These are phyloP conservation scores for Eupithecia insigniata DNA, from an alignment of 2,888 invertebrate genomes.

Conservation along the genomic window DNA sequence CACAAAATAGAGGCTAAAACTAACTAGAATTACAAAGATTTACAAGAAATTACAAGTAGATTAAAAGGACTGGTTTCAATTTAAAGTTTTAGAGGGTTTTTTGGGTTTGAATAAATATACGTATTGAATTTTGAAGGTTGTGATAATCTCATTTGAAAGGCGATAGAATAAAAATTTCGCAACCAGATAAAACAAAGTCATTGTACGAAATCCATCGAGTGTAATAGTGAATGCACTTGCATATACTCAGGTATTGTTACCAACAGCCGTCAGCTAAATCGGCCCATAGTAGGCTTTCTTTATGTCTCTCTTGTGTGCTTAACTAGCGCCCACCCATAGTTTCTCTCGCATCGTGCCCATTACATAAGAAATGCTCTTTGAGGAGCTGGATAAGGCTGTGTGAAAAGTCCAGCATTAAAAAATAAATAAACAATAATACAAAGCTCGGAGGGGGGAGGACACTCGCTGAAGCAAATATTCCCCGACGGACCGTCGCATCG, in stretches of 20 bases:
- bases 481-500: too few species aligned
- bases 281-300: not conserved
- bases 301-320: not conserved
- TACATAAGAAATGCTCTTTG: not conserved
- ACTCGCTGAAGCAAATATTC: too few species aligned
- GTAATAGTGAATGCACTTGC: constrained; percentile 1
- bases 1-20: not conserved
- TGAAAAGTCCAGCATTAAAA: not conserved
- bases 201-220: not conserved
- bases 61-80: too few species aligned
- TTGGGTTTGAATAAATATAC: too few species aligned
- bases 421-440: too few species aligned
- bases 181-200: not conserved
- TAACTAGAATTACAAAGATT: not conserved
- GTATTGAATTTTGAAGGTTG: not conserved
- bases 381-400: not conserved
- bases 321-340: not conserved
- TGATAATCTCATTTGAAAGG: too few species aligned
- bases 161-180: too few species aligned
- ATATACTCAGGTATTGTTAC: not conserved
- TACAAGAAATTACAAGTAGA: too few species aligned
- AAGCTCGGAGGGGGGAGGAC: too few species aligned
- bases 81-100: too few species aligned
- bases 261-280: not conserved
- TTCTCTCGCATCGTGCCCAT: too few species aligned